These are phyloP conservation scores for Eucera pruinosa DNA, from an alignment of 2,888 invertebrate genomes.

Conservation along the genomic window DNA sequence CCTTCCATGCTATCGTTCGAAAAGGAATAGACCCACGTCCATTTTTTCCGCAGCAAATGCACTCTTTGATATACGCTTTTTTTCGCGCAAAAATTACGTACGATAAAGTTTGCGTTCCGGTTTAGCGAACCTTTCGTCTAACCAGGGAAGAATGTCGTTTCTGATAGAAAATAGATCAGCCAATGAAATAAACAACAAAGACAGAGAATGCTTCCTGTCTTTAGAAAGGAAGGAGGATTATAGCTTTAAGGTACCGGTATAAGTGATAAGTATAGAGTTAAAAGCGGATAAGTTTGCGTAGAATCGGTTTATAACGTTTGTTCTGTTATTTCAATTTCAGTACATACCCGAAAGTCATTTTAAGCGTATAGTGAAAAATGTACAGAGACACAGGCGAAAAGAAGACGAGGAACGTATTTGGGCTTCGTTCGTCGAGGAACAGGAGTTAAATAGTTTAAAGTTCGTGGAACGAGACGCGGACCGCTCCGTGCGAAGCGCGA, in stretches of 20 bases:
- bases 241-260: conserved; percentile 87
- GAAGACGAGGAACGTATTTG: conserved; percentile 78
- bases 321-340: conserved; percentile 60
- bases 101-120: conserved; percentile 22
- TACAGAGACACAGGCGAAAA: conserved; percentile 73
- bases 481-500: conserved; percentile 27
- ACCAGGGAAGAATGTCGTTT: conserved; percentile 57
- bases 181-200: conserved; percentile 69
- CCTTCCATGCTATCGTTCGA: conserved; percentile 27
- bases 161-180: conserved; percentile 47
- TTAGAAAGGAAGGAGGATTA: conserved; percentile 86
- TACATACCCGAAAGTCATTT: conserved; percentile 79
- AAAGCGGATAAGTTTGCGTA: not conserved
- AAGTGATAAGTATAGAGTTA: too few relatives aligned
- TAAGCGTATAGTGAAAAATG: conserved; percentile 77
- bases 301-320: not conserved
- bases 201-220: conserved; percentile 67
- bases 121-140: conserved; percentile 23
- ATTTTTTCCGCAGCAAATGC: conserved; percentile 31
- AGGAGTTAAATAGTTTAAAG: conserved; percentile 52
- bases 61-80: conserved; percentile 34
- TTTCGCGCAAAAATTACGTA: conserved; percentile 3
- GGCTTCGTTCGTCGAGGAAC: conserved; percentile 73
- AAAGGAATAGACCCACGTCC: conserved; percentile 24
- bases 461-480: conserved; percentile 21